Evolutionary conservation across 2,888 invertebrate species (phyloP), one percentile per base, ranked within the genome.

Genomic region (Ceraclea dissimilis): DNA sequence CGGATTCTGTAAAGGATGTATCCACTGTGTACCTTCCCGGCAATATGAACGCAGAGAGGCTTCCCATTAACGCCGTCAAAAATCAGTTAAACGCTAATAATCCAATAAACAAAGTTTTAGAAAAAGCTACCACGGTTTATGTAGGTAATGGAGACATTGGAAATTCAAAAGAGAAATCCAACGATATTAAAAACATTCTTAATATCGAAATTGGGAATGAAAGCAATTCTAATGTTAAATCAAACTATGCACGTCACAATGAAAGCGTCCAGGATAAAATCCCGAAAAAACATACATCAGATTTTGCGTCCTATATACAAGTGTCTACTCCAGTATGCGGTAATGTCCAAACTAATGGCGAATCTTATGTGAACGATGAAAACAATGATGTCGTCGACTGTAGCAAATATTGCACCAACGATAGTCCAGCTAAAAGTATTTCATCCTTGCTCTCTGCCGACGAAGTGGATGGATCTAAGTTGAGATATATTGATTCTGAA

Each of bases 261-360:
- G 74, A 69, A 49, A 74, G 74, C 62, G 73, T 75, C 51, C 73
- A 75, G 54, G 76, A 76, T 59, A 62, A 75, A 0, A 75, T 74
- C 64, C 66, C 70, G 11, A 74, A 75, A 16, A 79, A 77, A 66
- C 79, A 79, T 51, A 78, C 81, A 4, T 81, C 79, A 63, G 79
- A 82, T 68, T 81, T 80, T 67, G 81, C 82, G 56, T 82, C 82
- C 54, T 82, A 81, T 66, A 82, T 82, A 65, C 79, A 81, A 65
- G 76, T 76, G 58, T 77, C 77, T 2, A 75, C 76, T 64, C 76
- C 77, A 0, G 21, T 49, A 39, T 50, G 57, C 44, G 57, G 56
- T 17, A 52, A 47, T 17, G 20, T 34, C 5, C 56, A 57, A 33
- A 60, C 47, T 39, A 44, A 31, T 19, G 43, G 16, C 1, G 57